phyloP scores from a whole-genome alignment of 2,113 vertebrate genomes.

The Lipophrys pholis region DNA sequence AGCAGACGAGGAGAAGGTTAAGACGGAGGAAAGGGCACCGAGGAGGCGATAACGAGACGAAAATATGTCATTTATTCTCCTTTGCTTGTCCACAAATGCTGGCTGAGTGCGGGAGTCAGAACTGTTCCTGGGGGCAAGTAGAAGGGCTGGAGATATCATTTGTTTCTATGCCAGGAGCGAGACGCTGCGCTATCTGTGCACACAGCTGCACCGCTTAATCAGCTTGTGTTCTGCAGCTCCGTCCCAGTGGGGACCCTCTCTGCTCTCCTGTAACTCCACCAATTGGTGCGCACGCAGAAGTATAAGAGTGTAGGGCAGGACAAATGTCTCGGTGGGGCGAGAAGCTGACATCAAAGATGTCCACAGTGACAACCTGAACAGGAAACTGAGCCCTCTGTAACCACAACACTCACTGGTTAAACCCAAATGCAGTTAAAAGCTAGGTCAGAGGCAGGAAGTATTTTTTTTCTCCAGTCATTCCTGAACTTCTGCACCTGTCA shows the following conservation, averaged over 20 bases:
- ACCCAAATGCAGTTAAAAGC: constrained; percentile 7
- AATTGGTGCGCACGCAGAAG: constrained; percentile 50
- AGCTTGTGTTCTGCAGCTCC: constrained; percentile 59
- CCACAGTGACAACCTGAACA: constrained; percentile 13
- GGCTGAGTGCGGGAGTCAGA: constrained; percentile 10
- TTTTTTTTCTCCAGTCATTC: neutral
- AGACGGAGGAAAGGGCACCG: constrained; percentile 19
- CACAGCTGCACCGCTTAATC: constrained; percentile 70
- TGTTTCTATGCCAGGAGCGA: constrained; percentile 55
- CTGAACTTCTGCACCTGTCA: neutral
- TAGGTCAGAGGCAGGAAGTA: neutral
- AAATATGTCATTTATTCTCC: constrained; percentile 52
- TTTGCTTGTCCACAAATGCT: constrained; percentile 43
- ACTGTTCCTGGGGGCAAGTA: neutral
- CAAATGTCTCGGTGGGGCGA: neutral
- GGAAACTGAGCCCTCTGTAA: neutral
- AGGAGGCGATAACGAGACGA: constrained; percentile 45
- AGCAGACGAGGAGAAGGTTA: constrained; percentile 35
- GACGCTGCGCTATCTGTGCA: constrained; percentile 61
- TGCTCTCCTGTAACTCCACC: constrained; percentile 63
- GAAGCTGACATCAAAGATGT: constrained; percentile 23
- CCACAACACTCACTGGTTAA: neutral
- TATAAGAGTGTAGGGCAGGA: constrained; percentile 16
- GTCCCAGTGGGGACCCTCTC: constrained; percentile 37
- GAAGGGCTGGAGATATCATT: constrained; percentile 55